Conservation (phyloP, 2,797 vertebrate genomes). For the Trichosurus vulpecula region DNA sequence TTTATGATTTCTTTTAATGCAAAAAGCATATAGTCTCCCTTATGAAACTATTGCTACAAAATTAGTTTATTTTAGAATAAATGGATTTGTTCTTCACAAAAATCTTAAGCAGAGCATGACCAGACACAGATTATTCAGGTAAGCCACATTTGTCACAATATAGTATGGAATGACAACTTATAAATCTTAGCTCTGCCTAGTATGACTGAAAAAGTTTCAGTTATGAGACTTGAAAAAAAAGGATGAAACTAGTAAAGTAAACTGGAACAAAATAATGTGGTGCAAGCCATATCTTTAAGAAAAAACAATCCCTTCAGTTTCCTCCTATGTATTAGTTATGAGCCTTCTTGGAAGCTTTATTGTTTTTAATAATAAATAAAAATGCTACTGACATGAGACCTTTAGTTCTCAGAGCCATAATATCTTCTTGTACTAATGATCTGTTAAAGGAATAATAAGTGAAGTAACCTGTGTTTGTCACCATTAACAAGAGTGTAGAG, state of each 20-base stretch:
- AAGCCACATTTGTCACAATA: constrained; percentile 12
- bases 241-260: background rate
- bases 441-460: constrained; percentile 77
- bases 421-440: constrained; percentile 76
- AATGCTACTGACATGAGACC: constrained; percentile 70
- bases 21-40: constrained; percentile 23
- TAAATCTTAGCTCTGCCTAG: constrained; percentile 28
- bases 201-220: constrained; percentile 24
- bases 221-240: background rate
- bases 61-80: constrained; percentile 49
- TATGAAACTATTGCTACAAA: constrained; percentile 18
- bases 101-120: constrained; percentile 24
- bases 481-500: constrained; percentile 72
- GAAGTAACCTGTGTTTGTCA: constrained; percentile 77
- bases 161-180: background rate
- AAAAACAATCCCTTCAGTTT: background rate
- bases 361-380: constrained; percentile 66
- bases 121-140: constrained; percentile 39
- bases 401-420: constrained; percentile 68
- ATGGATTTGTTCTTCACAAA: constrained; percentile 38
- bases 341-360: constrained; percentile 59
- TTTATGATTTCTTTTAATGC: constrained; percentile 11
- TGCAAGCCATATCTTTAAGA: constrained; percentile 29
- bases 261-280: background rate
- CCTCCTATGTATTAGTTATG: constrained; percentile 57